phyloP scores from a whole-genome alignment of 2,797 vertebrate species.

The Syncerus caffer region DNA sequence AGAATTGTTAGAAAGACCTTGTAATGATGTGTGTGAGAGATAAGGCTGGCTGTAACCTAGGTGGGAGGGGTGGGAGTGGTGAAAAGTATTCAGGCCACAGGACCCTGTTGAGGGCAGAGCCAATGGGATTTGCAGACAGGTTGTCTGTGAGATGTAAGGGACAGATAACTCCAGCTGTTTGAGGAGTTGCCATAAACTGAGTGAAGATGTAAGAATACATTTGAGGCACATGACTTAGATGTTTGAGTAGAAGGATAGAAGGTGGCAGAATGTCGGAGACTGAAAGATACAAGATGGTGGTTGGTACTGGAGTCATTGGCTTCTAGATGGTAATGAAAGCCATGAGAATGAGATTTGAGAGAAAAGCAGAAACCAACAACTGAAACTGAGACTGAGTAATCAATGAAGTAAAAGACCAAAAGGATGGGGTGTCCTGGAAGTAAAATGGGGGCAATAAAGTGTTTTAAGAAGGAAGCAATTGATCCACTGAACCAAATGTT shows the following conservation, averaged over 20 bases:
- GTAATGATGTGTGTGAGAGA: not conserved
- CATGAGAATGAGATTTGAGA: not conserved
- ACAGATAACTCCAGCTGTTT: not conserved
- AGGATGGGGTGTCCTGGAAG: not conserved
- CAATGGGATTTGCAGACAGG: not conserved
- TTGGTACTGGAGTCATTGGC: not conserved
- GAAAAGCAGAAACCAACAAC: not conserved
- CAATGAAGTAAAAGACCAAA: not conserved
- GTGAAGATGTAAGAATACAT: not conserved
- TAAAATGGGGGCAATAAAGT: not conserved
- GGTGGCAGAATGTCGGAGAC: not conserved
- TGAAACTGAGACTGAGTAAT: not conserved
- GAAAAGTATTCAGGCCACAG: not conserved
- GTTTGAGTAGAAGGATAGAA: not conserved
- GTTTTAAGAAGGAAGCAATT: not conserved
- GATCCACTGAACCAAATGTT: not conserved
- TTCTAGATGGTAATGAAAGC: not conserved
- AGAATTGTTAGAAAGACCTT: not conserved
- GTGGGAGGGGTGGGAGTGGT: no score
- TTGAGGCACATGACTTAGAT: not conserved
- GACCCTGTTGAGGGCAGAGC: not conserved
- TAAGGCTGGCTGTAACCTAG: not conserved
- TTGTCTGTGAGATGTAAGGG: not conserved
- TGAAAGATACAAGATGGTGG: not conserved
- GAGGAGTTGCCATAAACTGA: not conserved